Evolutionary conservation across 2,113 vertebrate species (phyloP), one percentile per base, ranked within the genome.

Genomic region (Orientallactaga bullata): DNA sequence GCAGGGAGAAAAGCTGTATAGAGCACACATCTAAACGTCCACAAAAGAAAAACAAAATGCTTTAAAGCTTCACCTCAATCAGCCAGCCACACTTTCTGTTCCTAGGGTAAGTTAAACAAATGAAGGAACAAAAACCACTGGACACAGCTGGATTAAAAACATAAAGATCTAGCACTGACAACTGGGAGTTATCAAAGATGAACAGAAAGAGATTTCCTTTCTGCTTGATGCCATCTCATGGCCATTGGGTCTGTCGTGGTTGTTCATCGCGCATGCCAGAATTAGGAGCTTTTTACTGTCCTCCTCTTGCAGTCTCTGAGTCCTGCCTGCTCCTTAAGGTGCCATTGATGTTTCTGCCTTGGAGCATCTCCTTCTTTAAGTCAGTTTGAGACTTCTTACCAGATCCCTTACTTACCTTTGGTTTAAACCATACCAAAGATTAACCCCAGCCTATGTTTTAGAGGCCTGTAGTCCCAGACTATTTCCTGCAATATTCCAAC

Each of bases 81-180:
- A 76, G 30, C 15, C n/a, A 80, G 8, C 35, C 20, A 12, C 32
- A 63, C 16, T 35, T 93, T 91, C 60, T 78, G 5, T 83, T 83
- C 32, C 51, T 60, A 35, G 5, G 35, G 20, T 60, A 74, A 87
- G 66, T 88, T 69, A 65, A 93, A 55, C 37, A 30, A 37, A 30
- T 1, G 87, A 58, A 85, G 81, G 63, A 83, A 72, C 15, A 87
- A 71, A 84, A 88, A 61, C 24, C 73, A 86, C 17, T n/a, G 82
- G 51, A 58, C 47, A 69, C 12, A 81, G 10, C 32, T 73, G 37
- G 3, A 32, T 60, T 79, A 35, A 35, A 79, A 89, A 85, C 6
- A 21, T 15, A 16, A 47, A 20, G 18, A 39, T 65, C 47, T 73
- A 23, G 58, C 32, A 66, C 32, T 39, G 26, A 80, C 65, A 47